Percentiles rank a stretch among this genome's conserved stretches.
Conservation (phyloP, 1,140 invertebrate genomes). For the Brachionus angularis region DNA sequence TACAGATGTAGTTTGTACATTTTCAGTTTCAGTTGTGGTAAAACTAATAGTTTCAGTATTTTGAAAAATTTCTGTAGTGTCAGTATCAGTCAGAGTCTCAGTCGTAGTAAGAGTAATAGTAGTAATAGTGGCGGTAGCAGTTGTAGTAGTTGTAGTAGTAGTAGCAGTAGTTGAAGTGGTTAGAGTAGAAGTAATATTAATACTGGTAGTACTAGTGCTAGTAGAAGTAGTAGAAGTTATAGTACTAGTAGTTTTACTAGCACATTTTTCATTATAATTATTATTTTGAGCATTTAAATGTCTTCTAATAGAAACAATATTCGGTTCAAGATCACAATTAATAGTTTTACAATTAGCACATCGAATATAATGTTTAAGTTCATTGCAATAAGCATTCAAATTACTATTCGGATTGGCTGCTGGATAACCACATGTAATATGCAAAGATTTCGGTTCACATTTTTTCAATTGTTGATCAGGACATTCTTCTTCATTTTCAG, state of each 20-base stretch:
- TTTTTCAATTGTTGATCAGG: too few species aligned
- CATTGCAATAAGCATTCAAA: constrained; percentile 39
- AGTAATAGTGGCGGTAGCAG: neutral
- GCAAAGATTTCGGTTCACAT: constrained; percentile 25
- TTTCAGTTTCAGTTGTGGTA: too few species aligned
- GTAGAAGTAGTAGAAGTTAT: neutral
- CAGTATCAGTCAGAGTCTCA: neutral
- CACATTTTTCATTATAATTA: neutral
- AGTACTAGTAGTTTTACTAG: neutral
- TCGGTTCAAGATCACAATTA: neutral
- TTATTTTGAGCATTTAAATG: neutral
- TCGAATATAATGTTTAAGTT: constrained; percentile 37
- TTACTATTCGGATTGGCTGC: constrained; percentile 33
- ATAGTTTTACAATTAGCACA: constrained; percentile 35
- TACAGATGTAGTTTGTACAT: too few species aligned
- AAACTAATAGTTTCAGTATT: too few species aligned
- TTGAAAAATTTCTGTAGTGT: too few species aligned
- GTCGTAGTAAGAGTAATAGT: neutral
- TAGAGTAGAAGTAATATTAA: neutral
- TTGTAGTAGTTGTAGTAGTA: neutral
- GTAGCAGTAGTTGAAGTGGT: neutral
- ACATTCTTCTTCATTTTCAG: too few species aligned
- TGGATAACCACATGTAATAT: constrained; percentile 38
- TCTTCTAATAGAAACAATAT: neutral
- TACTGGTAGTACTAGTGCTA: neutral